Conservation (phyloP, 2,113 vertebrate genomes). For the Oceanodroma tethys region DNA sequence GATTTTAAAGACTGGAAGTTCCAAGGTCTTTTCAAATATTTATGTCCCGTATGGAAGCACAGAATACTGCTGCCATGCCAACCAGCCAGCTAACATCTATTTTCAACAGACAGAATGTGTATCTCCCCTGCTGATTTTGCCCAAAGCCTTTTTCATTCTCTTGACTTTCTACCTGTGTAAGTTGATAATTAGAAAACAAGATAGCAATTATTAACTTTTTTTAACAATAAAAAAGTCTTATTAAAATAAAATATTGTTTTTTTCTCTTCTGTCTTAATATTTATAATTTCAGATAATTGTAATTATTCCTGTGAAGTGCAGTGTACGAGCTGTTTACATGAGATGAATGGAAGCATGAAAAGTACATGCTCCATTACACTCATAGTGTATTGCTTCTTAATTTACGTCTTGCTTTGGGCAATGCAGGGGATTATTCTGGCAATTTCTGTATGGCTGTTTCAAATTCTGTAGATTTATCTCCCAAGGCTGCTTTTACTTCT, state of each 20-base stretch:
- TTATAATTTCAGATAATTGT: conserved; percentile 22
- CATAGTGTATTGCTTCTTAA: conserved; percentile 70
- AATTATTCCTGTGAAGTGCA: conserved; percentile 64
- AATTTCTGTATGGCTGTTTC: conserved; percentile 60
- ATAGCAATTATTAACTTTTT: conserved; percentile 15
- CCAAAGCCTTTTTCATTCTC: conserved; percentile 39
- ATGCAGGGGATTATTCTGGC: conserved; percentile 51
- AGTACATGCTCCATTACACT: conserved; percentile 67
- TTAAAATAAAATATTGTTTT: neutral
- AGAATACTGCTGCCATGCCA: conserved; percentile 35
- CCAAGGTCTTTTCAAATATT: neutral
- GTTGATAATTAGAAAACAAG: conserved; percentile 40
- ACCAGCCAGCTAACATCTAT: conserved; percentile 7
- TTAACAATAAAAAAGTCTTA: neutral
- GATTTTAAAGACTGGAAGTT: neutral
- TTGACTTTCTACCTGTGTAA: conserved; percentile 16
- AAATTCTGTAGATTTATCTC: conserved; percentile 64
- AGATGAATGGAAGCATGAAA: conserved; percentile 72
- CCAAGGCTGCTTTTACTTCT: conserved; percentile 57
- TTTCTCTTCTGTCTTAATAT: conserved; percentile 19
- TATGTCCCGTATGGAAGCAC: neutral
- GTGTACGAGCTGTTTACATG: conserved; percentile 58
- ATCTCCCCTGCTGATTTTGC: conserved; percentile 26
- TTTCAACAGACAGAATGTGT: conserved; percentile 8
- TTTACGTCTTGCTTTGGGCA: conserved; percentile 72